phyloP scores from a whole-genome alignment of 2,888 invertebrate species.

The Imbricaverruca yamaguchii region DNA sequence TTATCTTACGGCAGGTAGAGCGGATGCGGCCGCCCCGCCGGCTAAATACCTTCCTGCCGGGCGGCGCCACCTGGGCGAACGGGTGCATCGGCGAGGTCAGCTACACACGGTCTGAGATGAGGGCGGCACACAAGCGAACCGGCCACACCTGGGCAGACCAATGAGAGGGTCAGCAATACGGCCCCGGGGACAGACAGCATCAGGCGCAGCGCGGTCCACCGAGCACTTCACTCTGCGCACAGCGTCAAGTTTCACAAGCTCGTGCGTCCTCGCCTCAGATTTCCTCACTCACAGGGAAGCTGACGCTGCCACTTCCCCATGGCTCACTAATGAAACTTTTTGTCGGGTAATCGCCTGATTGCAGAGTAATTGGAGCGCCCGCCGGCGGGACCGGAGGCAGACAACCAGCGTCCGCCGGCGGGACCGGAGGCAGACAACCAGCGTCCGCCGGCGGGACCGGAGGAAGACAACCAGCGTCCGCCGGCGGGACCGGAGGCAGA shows the following conservation, averaged over 20 bases:
- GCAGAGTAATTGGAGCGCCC: background rate
- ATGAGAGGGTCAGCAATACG: too few species aligned
- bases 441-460: background rate
- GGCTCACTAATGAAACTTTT: background rate
- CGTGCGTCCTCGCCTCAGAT: too few species aligned
- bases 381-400: background rate
- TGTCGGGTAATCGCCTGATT: constrained; percentile 2
- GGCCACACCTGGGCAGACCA: too few species aligned
- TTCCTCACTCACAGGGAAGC: too few species aligned
- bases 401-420: background rate
- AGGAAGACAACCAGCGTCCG: background rate
- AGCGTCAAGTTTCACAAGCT: too few species aligned
- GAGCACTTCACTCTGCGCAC: too few species aligned
- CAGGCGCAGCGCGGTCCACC: too few species aligned
- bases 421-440: background rate
- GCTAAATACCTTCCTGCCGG: constrained; percentile 3
- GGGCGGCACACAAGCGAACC: too few species aligned
- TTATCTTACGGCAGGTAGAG: constrained; percentile 9
- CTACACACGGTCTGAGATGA: too few species aligned
- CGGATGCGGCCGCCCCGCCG: constrained; percentile 5
- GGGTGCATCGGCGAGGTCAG: background rate
- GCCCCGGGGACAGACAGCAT: too few species aligned
- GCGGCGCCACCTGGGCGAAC: background rate
- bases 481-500: background rate
- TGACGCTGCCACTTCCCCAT: too few species aligned